Percentiles rank a stretch among this genome's conserved stretches.
phyloP scores from a whole-genome alignment of 2,113 vertebrate genomes.

The Sphaerodactylus townsendi region DNA sequence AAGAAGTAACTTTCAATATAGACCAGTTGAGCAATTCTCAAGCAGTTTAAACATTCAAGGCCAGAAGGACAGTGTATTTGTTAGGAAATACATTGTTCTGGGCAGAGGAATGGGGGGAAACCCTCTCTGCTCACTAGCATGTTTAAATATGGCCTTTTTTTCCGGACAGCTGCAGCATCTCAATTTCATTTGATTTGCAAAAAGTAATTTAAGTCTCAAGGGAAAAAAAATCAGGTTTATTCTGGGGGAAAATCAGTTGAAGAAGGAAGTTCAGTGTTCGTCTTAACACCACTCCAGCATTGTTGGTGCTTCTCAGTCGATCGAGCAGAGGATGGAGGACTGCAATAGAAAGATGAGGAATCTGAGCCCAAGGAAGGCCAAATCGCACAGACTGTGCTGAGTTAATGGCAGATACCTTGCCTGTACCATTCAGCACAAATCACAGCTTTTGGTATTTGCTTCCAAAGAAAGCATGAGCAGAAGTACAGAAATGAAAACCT shows the following conservation, averaged over 20 bases:
- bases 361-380: no score
- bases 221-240: not conserved
- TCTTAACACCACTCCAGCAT: no score
- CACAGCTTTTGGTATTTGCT: no score
- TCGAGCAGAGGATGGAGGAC: no score
- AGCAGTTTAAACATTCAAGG: not conserved
- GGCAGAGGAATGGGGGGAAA: not conserved
- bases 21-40: not conserved
- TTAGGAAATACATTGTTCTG: not conserved
- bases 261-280: no score
- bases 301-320: no score
- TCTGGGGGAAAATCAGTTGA: not conserved
- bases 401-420: no score
- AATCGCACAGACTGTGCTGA: no score
- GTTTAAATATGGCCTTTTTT: not conserved
- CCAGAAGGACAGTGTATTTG: not conserved
- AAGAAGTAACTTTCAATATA: not conserved
- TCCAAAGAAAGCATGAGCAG: no score
- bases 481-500: no score
- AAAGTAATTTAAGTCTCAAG: not conserved
- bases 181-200: not conserved
- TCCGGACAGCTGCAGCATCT: not conserved
- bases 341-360: no score
- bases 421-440: no score
- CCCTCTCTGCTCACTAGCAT: not conserved